Evolutionary conservation across 2,797 vertebrate species (phyloP).

Genomic region (Allobates femoralis): DNA sequence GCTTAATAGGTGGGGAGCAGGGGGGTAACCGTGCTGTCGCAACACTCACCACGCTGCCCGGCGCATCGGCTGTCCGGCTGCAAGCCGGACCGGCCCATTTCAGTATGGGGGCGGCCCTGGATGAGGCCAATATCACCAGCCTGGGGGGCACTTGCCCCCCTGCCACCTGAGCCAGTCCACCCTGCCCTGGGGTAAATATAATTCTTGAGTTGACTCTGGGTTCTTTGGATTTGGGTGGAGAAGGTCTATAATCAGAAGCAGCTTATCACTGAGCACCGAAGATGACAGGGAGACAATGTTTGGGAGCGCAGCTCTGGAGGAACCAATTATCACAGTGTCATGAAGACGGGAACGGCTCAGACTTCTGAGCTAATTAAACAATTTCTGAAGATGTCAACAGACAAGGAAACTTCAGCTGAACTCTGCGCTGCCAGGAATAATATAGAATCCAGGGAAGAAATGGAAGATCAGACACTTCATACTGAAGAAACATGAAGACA

Average conservation of each 20-base stretch:
- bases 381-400: conserved; percentile 37
- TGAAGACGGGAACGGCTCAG: conserved; percentile 26
- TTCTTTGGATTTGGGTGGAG: neutral
- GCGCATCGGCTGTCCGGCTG: too few species aligned
- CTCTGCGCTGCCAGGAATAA: neutral
- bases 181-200: too few species aligned
- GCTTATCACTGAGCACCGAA: conserved; percentile 23
- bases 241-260: neutral
- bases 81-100: too few species aligned
- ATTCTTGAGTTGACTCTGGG: neutral
- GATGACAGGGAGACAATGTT: conserved; percentile 54
- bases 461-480: neutral
- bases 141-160: too few species aligned
- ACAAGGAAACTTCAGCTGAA: neutral
- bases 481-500: neutral
- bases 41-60: too few species aligned
- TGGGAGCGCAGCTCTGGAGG: conserved; percentile 7
- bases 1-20: too few species aligned
- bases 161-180: too few species aligned
- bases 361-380: conserved; percentile 50
- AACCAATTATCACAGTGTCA: conserved; percentile 29
- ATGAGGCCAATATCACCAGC: too few species aligned
- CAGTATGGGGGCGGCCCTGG: too few species aligned
- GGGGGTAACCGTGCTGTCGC: too few species aligned
- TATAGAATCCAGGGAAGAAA: neutral